A percentile compares a stretch with the other conserved stretches of the same genome.
These are phyloP conservation scores for Lamellibrachia luymesi DNA, from an alignment of 1,140 invertebrate species.

Conservation along the genomic window DNA sequence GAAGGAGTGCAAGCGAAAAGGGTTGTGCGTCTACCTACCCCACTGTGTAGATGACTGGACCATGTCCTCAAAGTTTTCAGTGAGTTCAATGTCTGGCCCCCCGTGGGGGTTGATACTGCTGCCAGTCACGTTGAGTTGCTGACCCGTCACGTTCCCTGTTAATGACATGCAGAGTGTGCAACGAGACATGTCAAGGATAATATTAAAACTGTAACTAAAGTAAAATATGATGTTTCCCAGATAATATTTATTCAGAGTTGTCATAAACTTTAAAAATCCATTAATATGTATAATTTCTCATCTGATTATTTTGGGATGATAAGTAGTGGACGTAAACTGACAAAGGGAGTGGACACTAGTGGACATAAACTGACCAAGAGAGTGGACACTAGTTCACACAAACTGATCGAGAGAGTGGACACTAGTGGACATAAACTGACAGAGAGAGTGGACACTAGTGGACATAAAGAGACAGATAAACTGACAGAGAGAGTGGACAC, in stretches of 20 bases:
- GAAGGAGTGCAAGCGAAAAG: background rate
- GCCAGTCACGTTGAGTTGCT: constrained; percentile 8
- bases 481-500: too few species aligned
- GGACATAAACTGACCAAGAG: background rate
- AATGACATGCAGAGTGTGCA: background rate
- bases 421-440: too few species aligned
- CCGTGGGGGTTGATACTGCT: constrained; percentile 10
- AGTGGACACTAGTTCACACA: background rate
- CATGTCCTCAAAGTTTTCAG: background rate
- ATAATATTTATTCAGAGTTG: too few species aligned
- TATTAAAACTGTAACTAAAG: too few species aligned
- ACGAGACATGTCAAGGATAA: background rate
- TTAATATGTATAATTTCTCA: too few species aligned
- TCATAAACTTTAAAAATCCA: too few species aligned
- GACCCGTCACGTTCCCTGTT: background rate
- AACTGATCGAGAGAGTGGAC: too few species aligned
- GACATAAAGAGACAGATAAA: too few species aligned
- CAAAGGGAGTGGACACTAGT: background rate
- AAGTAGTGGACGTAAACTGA: background rate
- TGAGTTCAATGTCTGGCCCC: background rate
- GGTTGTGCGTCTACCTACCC: background rate
- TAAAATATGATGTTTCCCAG: too few species aligned
- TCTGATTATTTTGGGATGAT: too few species aligned
- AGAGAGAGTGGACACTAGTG: too few species aligned
- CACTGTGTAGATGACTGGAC: background rate